A percentile compares a stretch with the other conserved stretches of the same genome.
phyloP scores from a whole-genome alignment of 2,113 vertebrate genomes.

The Dipodomys spectabilis region DNA sequence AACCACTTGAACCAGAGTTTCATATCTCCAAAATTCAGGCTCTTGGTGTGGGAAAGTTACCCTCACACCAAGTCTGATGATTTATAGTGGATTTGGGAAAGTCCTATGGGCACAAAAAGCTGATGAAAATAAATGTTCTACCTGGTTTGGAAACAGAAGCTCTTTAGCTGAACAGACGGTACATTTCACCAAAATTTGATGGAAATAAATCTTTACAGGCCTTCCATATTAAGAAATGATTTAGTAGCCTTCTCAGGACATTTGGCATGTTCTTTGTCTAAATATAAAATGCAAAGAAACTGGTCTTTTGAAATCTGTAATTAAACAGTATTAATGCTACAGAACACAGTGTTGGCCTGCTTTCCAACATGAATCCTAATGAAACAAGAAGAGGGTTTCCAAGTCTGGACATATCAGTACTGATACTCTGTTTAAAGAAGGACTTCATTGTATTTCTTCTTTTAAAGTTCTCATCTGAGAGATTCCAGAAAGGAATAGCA shows the following conservation, averaged over 20 bases:
- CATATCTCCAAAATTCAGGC: not conserved
- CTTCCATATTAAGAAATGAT: constrained; percentile 76
- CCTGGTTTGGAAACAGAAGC: constrained; percentile 42
- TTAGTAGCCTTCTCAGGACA: constrained; percentile 72
- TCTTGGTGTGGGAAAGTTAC: not conserved
- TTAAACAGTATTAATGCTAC: constrained; percentile 79
- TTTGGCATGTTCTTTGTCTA: constrained; percentile 39
- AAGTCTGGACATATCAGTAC: constrained; percentile 42
- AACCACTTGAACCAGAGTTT: not conserved
- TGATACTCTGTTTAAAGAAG: not conserved
- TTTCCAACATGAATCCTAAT: constrained; percentile 63
- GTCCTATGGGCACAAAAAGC: constrained; percentile 16
- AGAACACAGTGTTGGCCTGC: constrained; percentile 61
- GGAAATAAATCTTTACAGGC: constrained; percentile 75
- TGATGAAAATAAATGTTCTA: constrained; percentile 54
- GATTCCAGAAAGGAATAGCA: not conserved
- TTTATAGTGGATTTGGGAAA: not conserved
- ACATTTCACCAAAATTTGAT: constrained; percentile 75
- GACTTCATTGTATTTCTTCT: constrained; percentile 14
- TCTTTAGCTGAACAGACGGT: constrained; percentile 70
- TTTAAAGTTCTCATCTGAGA: constrained; percentile 2
- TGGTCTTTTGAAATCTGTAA: constrained; percentile 73
- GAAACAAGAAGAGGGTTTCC: constrained; percentile 53
- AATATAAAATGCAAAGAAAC: constrained; percentile 75
- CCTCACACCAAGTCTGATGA: not conserved